These are phyloP conservation scores for Perodicticus potto DNA, from an alignment of 2,797 vertebrate species.

Conservation along the genomic window DNA sequence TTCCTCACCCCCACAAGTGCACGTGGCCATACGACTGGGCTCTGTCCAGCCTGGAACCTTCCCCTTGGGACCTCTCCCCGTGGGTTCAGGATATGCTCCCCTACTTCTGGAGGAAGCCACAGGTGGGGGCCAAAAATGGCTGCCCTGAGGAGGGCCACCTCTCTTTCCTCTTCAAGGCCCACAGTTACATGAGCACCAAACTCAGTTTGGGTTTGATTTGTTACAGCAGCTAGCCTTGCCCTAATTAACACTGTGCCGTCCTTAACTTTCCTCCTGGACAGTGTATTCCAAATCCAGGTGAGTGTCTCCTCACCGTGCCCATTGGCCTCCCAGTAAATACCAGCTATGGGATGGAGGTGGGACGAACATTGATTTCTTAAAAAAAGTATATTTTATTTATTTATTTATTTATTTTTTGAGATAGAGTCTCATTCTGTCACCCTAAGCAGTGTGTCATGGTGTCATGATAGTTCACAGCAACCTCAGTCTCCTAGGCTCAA, in stretches of 20 bases:
- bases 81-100: neutral
- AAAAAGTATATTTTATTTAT: neutral
- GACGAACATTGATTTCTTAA: neutral
- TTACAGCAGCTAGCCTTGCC: neutral
- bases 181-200: neutral
- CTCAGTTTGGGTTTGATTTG: neutral
- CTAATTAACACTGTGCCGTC: neutral
- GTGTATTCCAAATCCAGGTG: neutral
- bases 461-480: no score
- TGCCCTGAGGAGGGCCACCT: accelerated
- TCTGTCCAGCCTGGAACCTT: neutral
- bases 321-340: neutral
- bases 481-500: no score
- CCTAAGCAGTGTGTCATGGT: no score
- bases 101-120: no score
- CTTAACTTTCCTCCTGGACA: neutral
- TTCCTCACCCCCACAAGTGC: accelerated
- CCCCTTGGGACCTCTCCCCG: accelerated
- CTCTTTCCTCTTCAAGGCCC: neutral
- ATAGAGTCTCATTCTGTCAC: no score
- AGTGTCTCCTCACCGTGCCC: neutral
- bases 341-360: neutral
- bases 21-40: neutral
- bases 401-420: no score
- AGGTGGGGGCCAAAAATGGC: neutral